phyloP scores from a whole-genome alignment of 2,113 vertebrate genomes.

The Epinephelus moara region DNA sequence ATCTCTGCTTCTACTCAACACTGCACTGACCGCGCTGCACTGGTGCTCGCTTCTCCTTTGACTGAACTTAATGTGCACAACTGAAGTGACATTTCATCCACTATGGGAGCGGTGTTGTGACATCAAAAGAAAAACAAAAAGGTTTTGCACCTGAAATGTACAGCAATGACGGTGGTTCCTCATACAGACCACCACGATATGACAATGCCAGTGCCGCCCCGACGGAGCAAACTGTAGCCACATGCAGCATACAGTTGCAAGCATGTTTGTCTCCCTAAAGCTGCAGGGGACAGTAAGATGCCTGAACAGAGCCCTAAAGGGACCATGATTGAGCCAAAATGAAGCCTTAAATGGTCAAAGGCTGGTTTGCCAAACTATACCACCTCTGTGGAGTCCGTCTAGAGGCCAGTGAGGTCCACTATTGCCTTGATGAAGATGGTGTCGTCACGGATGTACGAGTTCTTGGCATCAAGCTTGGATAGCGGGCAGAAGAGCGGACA shows the following conservation, averaged over 20 bases:
- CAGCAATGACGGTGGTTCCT: slow-evolving; percentile 50
- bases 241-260: slow-evolving; percentile 56
- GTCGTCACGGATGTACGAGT: slow-evolving; percentile 94
- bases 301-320: slow-evolving; percentile 46
- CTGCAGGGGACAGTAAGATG: slow-evolving; percentile 55
- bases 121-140: slow-evolving; percentile 49
- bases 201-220: slow-evolving; percentile 35
- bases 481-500: slow-evolving; percentile 97
- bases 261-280: slow-evolving; percentile 56
- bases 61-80: slow-evolving; percentile 31
- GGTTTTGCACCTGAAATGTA: slow-evolving; percentile 62
- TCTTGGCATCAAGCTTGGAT: slow-evolving; percentile 93
- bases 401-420: slow-evolving; percentile 96
- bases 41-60: slow-evolving; percentile 24
- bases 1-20: slow-evolving; percentile 16
- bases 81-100: slow-evolving; percentile 23
- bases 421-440: slow-evolving; percentile 98
- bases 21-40: slow-evolving; percentile 30
- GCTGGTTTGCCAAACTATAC: slow-evolving; percentile 45
- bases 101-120: slow-evolving; percentile 21
- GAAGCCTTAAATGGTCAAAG: slow-evolving; percentile 62
- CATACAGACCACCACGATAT: slow-evolving; percentile 28
- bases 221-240: slow-evolving; percentile 55
- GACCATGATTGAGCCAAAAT: slow-evolving; percentile 58
- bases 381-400: slow-evolving; percentile 41